phyloP scores from a whole-genome alignment of 92 coral and sea anemone species.

The Porites rus region DNA sequence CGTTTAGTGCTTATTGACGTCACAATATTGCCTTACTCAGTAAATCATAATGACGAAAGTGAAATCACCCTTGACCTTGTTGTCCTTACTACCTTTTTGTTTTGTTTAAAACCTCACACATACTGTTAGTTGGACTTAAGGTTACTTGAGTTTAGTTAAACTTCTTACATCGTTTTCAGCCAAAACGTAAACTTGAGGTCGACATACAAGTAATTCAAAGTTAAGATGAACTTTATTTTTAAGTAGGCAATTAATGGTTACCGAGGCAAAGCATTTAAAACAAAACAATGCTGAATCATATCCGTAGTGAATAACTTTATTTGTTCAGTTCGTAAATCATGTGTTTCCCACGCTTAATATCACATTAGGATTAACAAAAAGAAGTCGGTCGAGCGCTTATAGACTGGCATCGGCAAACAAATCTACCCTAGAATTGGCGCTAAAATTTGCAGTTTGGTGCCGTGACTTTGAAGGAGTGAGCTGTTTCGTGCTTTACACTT shows the following conservation, averaged over 20 bases:
- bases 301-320: constrained; percentile 5
- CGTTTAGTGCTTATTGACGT: too few species aligned
- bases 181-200: background rate
- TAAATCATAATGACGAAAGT: too few species aligned
- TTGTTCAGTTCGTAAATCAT: background rate
- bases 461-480: background rate
- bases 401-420: background rate
- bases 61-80: too few species aligned
- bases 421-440: background rate
- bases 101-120: background rate
- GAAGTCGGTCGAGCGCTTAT: background rate
- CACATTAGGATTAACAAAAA: background rate
- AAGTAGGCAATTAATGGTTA: background rate
- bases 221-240: background rate
- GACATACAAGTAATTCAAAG: too few species aligned
- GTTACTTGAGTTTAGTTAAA: background rate
- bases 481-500: background rate
- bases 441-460: background rate
- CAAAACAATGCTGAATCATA: constrained; percentile 36
- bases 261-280: background rate
- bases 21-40: too few species aligned
- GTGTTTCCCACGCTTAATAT: background rate
- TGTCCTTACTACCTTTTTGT: too few species aligned
- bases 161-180: background rate
- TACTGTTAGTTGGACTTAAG: background rate